Percentiles rank a stretch among this genome's conserved stretches.
These are phyloP conservation scores for Cacoxenus indagator DNA, from an alignment of 2,888 invertebrate species.

Conservation along the genomic window DNA sequence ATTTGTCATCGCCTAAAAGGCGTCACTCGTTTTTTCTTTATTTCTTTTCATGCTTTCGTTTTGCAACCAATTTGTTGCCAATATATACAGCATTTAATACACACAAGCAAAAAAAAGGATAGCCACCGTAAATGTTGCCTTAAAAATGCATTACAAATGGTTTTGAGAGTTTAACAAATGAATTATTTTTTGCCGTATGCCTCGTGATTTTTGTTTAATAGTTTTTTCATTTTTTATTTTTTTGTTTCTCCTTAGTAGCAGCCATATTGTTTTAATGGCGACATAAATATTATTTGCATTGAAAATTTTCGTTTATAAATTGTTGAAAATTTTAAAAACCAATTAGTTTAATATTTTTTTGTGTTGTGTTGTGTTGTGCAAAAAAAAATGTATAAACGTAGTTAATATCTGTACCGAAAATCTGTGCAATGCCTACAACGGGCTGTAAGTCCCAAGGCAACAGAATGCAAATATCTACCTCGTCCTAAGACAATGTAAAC, in stretches of 20 bases:
- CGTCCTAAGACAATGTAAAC: background rate
- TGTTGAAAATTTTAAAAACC: background rate
- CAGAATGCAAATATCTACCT: background rate
- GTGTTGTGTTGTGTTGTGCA: background rate
- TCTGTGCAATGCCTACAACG: no score
- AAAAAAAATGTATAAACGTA: background rate
- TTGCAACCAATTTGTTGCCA: slow-evolving; percentile 14
- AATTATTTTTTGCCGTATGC: slow-evolving; percentile 1
- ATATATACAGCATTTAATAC: background rate
- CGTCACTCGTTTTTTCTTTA: background rate
- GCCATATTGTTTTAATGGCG: slow-evolving; percentile 18
- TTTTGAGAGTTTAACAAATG: slow-evolving; percentile 13
- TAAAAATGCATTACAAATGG: slow-evolving; percentile 21
- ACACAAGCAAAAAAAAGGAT: background rate
- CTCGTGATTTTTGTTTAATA: slow-evolving; percentile 17
- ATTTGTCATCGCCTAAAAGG: slow-evolving; percentile 22
- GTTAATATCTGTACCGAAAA: no score
- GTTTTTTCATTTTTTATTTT: background rate
- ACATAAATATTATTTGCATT: slow-evolving; percentile 15
- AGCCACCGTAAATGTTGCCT: background rate
- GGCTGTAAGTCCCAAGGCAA: background rate
- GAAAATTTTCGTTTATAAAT: background rate
- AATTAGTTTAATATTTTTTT: slow-evolving; percentile 9
- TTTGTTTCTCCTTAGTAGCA: background rate
- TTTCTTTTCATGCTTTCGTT: background rate